These are phyloP conservation scores for Laterallus jamaicensis DNA, from an alignment of 2,113 vertebrate genomes.

Conservation along the genomic window DNA sequence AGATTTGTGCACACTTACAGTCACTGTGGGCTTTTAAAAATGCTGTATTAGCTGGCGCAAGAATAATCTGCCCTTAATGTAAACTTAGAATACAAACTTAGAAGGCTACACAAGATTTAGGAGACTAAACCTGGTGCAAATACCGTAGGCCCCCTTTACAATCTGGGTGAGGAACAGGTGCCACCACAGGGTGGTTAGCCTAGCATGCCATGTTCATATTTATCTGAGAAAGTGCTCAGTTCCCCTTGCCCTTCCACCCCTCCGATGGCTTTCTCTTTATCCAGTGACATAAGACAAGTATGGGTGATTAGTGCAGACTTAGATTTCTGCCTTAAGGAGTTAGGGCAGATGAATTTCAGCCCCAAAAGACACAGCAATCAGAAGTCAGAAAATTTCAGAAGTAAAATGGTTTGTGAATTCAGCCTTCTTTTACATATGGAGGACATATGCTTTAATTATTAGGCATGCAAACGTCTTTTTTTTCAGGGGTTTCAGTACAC, in stretches of 20 bases:
- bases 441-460: neutral
- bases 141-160: neutral
- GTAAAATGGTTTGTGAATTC: neutral
- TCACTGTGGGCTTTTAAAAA: neutral
- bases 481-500: neutral
- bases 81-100: neutral
- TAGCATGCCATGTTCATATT: neutral
- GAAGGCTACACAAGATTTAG: neutral
- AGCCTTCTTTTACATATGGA: neutral
- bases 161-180: neutral
- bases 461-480: neutral
- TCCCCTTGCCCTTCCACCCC: neutral
- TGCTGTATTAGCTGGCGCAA: neutral
- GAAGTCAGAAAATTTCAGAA: neutral
- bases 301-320: neutral
- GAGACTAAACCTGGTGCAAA: neutral
- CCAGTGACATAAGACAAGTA: neutral
- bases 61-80: neutral
- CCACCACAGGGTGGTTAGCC: neutral
- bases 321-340: neutral
- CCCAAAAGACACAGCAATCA: neutral
- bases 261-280: neutral
- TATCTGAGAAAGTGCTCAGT: neutral
- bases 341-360: neutral
- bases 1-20: neutral